Conservation (phyloP, 2,113 vertebrate species). For the Pteropus alecto region DNA sequence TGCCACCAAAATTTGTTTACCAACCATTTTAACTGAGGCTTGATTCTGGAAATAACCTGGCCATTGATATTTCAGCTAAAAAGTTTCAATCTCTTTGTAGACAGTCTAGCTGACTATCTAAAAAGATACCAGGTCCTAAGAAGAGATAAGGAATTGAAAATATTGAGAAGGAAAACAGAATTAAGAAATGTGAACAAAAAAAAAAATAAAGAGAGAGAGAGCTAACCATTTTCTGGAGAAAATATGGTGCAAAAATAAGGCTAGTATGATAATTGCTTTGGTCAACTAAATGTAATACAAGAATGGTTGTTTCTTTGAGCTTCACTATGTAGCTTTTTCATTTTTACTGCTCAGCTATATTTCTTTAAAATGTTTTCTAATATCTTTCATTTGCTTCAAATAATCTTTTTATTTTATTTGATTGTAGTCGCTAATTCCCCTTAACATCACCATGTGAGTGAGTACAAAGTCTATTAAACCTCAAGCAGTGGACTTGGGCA, state of each 20-base stretch:
- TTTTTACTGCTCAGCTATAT: background rate
- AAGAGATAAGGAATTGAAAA: background rate
- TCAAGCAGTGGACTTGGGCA: background rate
- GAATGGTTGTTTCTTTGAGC: background rate
- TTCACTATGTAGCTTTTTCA: background rate
- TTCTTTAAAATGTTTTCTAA: background rate
- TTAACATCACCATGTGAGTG: background rate
- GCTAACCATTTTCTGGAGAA: background rate
- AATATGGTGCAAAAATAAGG: background rate
- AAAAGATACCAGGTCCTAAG: background rate
- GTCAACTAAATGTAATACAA: background rate
- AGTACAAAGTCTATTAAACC: background rate
- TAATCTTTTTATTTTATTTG: background rate
- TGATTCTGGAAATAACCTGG: background rate
- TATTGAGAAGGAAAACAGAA: background rate
- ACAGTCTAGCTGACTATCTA: background rate
- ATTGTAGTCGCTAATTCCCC: background rate
- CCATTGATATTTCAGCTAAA: background rate
- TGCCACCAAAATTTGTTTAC: background rate
- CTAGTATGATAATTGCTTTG: background rate
- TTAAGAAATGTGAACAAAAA: background rate
- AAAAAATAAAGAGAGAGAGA: too few species aligned
- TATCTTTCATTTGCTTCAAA: too few species aligned
- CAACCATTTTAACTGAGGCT: background rate
- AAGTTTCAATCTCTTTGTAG: background rate